Evolutionary conservation across 2,888 invertebrate species (phyloP), one percentile per base, ranked within the genome.

Genomic region (Ceriagrion tenellum): DNA sequence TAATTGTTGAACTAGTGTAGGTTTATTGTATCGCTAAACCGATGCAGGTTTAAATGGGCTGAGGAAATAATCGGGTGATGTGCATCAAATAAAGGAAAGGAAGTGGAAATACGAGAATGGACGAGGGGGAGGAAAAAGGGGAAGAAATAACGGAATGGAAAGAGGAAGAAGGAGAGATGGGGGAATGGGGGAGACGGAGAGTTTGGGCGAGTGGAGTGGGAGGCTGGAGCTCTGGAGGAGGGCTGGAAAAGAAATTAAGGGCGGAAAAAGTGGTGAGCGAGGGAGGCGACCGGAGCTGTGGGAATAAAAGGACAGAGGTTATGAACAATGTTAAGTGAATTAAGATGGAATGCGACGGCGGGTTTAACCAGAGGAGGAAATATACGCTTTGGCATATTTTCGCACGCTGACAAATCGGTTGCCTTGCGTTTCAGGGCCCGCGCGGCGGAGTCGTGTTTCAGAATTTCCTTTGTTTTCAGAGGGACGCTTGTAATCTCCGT

Each of bases 311-410:
- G 81, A 18, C 35, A 81, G 35, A 81, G 81, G 81, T 81, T 81
- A 81, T 81, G 81, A 81, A 81, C 81, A 81, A 81, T 18, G 81
- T 35, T 81, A 81, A 81, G 81, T 81, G 81, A 81, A 81, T 81
- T 35, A 35, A 81, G 81, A 81, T 81, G 81, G 26, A 81, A 81
- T 35, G 35, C 81, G 81, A 35, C 81, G 35, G 16, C 35, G 81
- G 26, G 16, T 59, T 81, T 35, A 81, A 81, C 81, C 35, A 35
- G 81, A 35, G 16, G 81, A 69, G 1, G 26, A 69, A 69, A 69
- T 81, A 35, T 35, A 81, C 35, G 30, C 35, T 81, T 35, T 81
- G 81, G 81, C 81, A 81, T 35, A 13, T 81, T 81, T 81, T 81
- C 30, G 81, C 81, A 13, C 81, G 35, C 81, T 26, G 35, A 35